phyloP scores from a whole-genome alignment of 2,888 invertebrate genomes.

The Lasius platythorax region DNA sequence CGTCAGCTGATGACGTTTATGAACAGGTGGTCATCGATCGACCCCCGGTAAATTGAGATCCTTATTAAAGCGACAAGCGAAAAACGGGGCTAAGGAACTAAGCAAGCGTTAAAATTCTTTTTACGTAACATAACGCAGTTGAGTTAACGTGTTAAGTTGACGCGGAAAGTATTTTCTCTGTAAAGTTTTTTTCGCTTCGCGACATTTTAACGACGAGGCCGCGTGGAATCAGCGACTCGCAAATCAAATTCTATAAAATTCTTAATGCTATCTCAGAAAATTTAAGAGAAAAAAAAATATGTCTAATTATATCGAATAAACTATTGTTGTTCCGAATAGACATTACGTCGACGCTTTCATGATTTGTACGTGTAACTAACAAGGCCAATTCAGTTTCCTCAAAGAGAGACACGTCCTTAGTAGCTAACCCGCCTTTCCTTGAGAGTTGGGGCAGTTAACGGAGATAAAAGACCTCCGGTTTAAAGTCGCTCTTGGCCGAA shows the following conservation, averaged over 20 bases:
- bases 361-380: slow-evolving; percentile 60
- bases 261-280: background rate
- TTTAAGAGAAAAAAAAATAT: background rate
- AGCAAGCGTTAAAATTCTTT: background rate
- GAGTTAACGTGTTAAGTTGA: background rate
- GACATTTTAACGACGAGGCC: background rate
- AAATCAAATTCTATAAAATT: background rate
- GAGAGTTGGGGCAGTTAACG: slow-evolving; percentile 69
- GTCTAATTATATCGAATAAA: slow-evolving; percentile 26
- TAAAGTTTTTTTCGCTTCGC: background rate
- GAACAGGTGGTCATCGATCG: slow-evolving; percentile 56
- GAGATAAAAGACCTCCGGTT: slow-evolving; percentile 71
- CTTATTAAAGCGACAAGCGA: slow-evolving; percentile 14
- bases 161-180: background rate
- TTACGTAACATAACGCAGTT: background rate
- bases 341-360: slow-evolving; percentile 23
- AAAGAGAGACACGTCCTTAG: slow-evolving; percentile 55
- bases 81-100: background rate
- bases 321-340: slow-evolving; percentile 26
- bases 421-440: slow-evolving; percentile 54
- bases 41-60: slow-evolving; percentile 30
- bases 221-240: background rate
- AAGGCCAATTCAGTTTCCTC: slow-evolving; percentile 64
- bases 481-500: slow-evolving; percentile 65
- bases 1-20: slow-evolving; percentile 52